phyloP scores from a whole-genome alignment of 2,888 invertebrate genomes.

The Gari tellinella region DNA sequence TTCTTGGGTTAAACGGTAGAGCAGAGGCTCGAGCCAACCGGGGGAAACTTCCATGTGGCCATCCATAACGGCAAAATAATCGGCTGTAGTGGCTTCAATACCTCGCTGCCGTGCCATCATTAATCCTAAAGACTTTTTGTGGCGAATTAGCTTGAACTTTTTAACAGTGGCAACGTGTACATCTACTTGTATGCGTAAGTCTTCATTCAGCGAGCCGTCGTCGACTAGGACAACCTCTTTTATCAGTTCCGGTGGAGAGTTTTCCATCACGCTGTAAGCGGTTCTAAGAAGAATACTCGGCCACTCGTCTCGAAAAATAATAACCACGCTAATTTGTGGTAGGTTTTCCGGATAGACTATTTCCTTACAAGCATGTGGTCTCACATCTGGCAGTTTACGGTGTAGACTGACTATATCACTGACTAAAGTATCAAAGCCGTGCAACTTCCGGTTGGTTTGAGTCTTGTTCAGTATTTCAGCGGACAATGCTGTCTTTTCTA shows the following conservation, averaged over 20 bases:
- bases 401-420: constrained; percentile 44
- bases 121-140: constrained; percentile 27
- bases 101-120: constrained; percentile 50
- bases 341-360: constrained; percentile 32
- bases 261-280: constrained; percentile 42
- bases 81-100: constrained; percentile 33
- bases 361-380: constrained; percentile 24
- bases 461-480: neutral
- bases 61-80: constrained; percentile 45
- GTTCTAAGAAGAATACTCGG: constrained; percentile 40
- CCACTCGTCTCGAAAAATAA: constrained; percentile 53
- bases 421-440: constrained; percentile 44
- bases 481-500: neutral
- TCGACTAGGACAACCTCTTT: constrained; percentile 46
- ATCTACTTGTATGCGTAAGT: constrained; percentile 24
- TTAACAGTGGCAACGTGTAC: constrained; percentile 29
- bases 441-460: constrained; percentile 15
- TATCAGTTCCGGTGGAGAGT: constrained; percentile 31
- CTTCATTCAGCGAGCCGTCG: constrained; percentile 35
- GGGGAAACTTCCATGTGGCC: constrained; percentile 49
- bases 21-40: constrained; percentile 44
- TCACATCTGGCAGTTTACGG: constrained; percentile 35
- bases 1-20: constrained; percentile 35
- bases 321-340: constrained; percentile 37
- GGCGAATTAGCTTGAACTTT: constrained; percentile 28